These are phyloP conservation scores for Rhaphigaster nebulosa DNA, from an alignment of 2,888 invertebrate species.

Conservation along the genomic window DNA sequence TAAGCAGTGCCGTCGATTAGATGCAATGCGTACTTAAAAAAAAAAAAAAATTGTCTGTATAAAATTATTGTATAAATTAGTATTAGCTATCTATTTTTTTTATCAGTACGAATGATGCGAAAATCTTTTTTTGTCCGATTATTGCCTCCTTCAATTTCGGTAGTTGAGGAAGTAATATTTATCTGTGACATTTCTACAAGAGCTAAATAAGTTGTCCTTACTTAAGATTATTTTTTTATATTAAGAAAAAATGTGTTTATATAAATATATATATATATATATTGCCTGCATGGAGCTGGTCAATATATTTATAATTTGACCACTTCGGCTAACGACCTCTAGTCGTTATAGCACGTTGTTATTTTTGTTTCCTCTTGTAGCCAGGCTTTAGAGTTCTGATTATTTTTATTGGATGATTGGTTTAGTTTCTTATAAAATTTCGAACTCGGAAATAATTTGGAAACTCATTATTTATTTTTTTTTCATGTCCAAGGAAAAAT, in stretches of 20 bases:
- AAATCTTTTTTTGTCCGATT: too few relatives aligned
- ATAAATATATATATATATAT: background rate
- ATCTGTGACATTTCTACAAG: background rate
- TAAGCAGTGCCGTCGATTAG: too few relatives aligned
- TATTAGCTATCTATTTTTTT: too few relatives aligned
- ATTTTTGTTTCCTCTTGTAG: background rate
- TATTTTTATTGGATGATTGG: background rate
- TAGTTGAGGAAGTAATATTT: background rate
- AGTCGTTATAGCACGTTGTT: background rate
- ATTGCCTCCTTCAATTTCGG: too few relatives aligned
- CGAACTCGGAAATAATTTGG: too few relatives aligned
- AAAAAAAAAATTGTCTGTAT: too few relatives aligned
- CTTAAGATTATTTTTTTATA: background rate
- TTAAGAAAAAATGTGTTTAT: too few relatives aligned
- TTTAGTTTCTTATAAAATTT: background rate
- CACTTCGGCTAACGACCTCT: background rate
- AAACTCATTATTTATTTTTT: too few relatives aligned
- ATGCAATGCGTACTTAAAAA: too few relatives aligned
- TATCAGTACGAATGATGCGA: too few relatives aligned
- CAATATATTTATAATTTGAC: constrained; percentile 10
- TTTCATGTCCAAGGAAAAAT: too few relatives aligned
- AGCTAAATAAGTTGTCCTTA: background rate
- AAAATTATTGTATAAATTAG: too few relatives aligned
- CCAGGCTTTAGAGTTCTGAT: background rate
- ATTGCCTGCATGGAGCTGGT: background rate